These are phyloP conservation scores for Thripadectes ignobilis DNA, from an alignment of 2,797 vertebrate species.

Conservation along the genomic window DNA sequence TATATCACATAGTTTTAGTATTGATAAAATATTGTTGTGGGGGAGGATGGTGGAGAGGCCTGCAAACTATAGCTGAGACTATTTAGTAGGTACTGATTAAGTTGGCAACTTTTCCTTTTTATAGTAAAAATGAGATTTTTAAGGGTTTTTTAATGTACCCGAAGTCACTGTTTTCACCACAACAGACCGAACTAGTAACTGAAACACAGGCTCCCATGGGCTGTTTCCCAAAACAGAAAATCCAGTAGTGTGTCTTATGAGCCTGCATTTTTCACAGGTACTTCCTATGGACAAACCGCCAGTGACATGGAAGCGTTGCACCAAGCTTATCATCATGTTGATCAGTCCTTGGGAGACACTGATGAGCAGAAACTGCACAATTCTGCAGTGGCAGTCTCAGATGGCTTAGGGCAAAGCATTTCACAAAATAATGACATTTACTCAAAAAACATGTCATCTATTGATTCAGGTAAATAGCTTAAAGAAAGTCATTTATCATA, in stretches of 20 bases:
- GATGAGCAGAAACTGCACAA: constrained; percentile 53
- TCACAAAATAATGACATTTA: constrained; percentile 62
- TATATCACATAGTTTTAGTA: neutral
- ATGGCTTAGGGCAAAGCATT: constrained; percentile 37
- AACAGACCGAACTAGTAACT: neutral
- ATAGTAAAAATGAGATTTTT: neutral
- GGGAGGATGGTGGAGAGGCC: neutral
- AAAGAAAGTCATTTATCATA: neutral
- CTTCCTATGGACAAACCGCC: constrained; percentile 78
- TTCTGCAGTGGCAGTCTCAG: neutral
- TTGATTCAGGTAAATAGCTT: constrained; percentile 82
- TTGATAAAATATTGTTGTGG: neutral
- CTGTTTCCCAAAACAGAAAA: neutral
- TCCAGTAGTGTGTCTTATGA: neutral
- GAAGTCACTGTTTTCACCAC: neutral
- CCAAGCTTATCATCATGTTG: constrained; percentile 84
- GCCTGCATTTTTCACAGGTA: constrained; percentile 54
- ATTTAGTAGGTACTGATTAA: neutral
- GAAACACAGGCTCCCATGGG: neutral
- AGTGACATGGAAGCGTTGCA: constrained; percentile 88
- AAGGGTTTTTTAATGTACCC: neutral
- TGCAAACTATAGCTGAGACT: neutral
- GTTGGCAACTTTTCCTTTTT: neutral
- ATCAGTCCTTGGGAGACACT: constrained; percentile 74
- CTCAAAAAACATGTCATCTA: constrained; percentile 77